A percentile compares a stretch with the other conserved stretches of the same genome.
These are phyloP conservation scores for Zenarchopterus dispar DNA, from an alignment of 2,797 vertebrate genomes.

Conservation along the genomic window DNA sequence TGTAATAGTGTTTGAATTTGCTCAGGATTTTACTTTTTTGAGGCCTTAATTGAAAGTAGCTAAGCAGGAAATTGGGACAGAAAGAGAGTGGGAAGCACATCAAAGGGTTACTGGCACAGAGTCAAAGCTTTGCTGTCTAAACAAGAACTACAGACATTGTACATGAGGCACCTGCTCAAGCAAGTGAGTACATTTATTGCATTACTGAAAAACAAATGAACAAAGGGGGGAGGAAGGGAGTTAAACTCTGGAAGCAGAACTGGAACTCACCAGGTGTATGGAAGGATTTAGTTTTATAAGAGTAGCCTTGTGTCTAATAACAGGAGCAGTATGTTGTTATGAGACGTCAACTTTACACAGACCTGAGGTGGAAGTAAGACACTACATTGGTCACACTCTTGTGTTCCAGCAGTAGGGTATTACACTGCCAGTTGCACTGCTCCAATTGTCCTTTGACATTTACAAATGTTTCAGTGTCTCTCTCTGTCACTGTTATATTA, in stretches of 20 bases:
- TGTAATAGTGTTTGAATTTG: not conserved
- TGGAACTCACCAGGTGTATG: too few relatives aligned
- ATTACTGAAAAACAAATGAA: too few relatives aligned
- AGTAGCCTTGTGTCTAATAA: constrained; percentile 35
- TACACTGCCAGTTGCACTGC: constrained; percentile 2
- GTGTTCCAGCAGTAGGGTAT: constrained; percentile 16
- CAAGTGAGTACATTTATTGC: too few relatives aligned
- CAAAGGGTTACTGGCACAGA: too few relatives aligned
- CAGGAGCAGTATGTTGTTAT: constrained; percentile 50
- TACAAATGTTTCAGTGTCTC: constrained; percentile 39
- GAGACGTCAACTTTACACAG: constrained; percentile 68
- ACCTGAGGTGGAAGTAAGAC: constrained; percentile 48
- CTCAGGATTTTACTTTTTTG: not conserved
- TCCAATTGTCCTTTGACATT: constrained; percentile 23
- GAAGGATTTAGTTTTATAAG: not conserved
- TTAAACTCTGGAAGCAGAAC: too few relatives aligned
- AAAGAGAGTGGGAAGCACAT: too few relatives aligned
- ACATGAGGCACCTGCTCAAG: too few relatives aligned
- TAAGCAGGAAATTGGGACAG: too few relatives aligned
- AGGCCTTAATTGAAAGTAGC: not conserved
- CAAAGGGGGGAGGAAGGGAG: too few relatives aligned
- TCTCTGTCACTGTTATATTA: constrained; percentile 43
- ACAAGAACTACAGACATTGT: too few relatives aligned
- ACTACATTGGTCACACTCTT: constrained; percentile 32
- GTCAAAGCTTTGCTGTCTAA: too few relatives aligned